Base-by-base conservation (phyloP, 2,888 invertebrate species). In the Aphrophora alni region DNA sequence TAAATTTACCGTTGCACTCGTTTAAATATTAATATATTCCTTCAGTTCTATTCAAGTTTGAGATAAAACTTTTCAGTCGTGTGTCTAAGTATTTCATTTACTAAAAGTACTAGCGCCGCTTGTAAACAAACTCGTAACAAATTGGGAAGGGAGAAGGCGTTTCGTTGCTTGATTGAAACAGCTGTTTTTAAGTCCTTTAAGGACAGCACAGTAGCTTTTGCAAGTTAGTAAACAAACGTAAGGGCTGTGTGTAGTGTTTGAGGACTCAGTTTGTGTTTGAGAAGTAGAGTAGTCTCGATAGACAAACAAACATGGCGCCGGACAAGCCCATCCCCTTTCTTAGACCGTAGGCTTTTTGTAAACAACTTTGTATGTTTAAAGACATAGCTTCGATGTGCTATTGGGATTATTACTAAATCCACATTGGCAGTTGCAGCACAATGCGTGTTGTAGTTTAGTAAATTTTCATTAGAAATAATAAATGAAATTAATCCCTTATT, bases 171-270 rank as follows among this genome's bases (percentile, higher is more conserved):
- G 59, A 59, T 59, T 59, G 59, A 59, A 59, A 59, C 59, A 59
- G 59, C 59, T 59, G 59, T 59, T 59, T 44, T 59, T 59, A 59
- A 59, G 59, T 59, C 59, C 59, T 59, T n/a, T 21, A 59, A 59
- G 59, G 59, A 21, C 59, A 14, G 4, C 21, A 44, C 59, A 59
- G 59, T 59, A 59, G 59, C 59, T 59, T 59, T 59, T 59, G 59
- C 59, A 59, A 59, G 59, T 59, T 21, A 21, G 59, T 59, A 59
- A 59, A 59, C 59, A 59, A 21, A 59, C n/a, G 59, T 59, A 59
- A 59, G 59, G 59, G 21, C 10, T 21, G 59, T 59, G 59, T 59
- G 59, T 21, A 59, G 59, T 59, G 59, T n/a, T 21, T 59, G 21
- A 59, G 59, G 21, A 21, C 59, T 59, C 59, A n/a, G 59, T 59